Evolutionary conservation across 2,113 vertebrate genomes (phyloP).

Genomic region (Pandion haliaetus): DNA sequence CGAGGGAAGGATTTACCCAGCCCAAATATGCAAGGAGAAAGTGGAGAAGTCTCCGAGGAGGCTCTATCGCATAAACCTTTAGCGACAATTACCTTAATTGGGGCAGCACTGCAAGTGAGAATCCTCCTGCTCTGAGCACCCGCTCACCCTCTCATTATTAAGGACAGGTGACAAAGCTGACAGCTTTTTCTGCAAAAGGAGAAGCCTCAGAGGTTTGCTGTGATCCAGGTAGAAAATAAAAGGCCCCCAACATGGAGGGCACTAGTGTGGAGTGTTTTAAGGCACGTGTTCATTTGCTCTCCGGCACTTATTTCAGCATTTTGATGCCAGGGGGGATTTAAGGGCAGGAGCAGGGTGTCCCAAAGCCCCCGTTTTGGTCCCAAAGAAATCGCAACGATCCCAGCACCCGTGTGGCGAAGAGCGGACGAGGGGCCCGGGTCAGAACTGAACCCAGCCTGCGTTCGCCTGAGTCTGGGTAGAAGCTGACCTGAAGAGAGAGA

Average conservation of each 20-base stretch:
- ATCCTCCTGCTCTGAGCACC: neutral
- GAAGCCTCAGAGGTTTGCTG: neutral
- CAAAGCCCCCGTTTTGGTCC: neutral
- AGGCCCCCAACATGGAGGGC: neutral
- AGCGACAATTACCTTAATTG: neutral
- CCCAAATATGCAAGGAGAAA: neutral
- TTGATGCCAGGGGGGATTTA: accelerated
- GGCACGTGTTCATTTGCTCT: neutral
- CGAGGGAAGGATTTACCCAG: neutral
- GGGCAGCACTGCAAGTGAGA: neutral
- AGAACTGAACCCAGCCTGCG: constrained; percentile 79
- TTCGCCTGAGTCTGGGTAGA: constrained; percentile 49
- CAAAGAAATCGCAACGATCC: neutral
- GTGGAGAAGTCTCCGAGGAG: accelerated
- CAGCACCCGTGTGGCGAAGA: neutral
- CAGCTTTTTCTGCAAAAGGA: neutral
- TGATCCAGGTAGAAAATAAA: neutral
- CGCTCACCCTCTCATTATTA: accelerated
- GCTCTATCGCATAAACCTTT: neutral
- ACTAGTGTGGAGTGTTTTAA: neutral
- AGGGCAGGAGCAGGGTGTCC: neutral
- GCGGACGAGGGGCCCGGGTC: neutral
- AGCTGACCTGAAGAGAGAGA: constrained; percentile 14
- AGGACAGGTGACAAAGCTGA: accelerated
- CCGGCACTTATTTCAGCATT: neutral